A percentile compares a stretch with the other conserved stretches of the same genome.
phyloP scores from a whole-genome alignment of 64 coral and sea anemone species.

The Acropora tenuis region DNA sequence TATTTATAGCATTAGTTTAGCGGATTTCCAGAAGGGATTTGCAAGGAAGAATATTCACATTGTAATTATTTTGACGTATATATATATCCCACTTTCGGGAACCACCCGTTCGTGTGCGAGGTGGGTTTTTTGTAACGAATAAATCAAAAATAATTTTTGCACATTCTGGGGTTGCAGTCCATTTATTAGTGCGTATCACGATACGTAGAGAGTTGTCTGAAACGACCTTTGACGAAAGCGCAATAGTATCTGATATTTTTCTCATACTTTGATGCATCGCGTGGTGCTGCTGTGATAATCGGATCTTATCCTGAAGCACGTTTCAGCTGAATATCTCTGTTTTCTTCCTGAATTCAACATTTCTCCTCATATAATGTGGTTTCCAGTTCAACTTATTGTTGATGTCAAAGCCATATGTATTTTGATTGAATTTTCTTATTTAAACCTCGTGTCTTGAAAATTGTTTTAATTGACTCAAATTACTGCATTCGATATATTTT shows the following conservation, averaged over 20 bases:
- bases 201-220: not conserved
- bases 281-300: too few relatives aligned
- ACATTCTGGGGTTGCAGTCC: not conserved
- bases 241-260: not conserved
- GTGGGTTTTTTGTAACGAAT: conserved; percentile 19
- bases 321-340: too few relatives aligned
- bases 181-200: not conserved
- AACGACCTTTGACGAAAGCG: not conserved
- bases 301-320: not conserved
- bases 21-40: not conserved
- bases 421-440: too few relatives aligned
- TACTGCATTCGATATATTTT: not conserved
- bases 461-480: too few relatives aligned
- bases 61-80: not conserved
- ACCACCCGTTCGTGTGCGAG: too few relatives aligned
- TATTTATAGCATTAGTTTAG: conserved; percentile 22
- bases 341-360: too few relatives aligned
- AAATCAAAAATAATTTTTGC: conserved; percentile 7
- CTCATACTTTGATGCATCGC: too few relatives aligned
- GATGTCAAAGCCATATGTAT: too few relatives aligned
- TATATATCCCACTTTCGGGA: too few relatives aligned
- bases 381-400: too few relatives aligned
- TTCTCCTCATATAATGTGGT: too few relatives aligned
- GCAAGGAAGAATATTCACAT: conserved; percentile 19
- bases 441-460: too few relatives aligned